Base-by-base conservation (phyloP, 2,113 vertebrate species). In the Suncus etruscus region DNA sequence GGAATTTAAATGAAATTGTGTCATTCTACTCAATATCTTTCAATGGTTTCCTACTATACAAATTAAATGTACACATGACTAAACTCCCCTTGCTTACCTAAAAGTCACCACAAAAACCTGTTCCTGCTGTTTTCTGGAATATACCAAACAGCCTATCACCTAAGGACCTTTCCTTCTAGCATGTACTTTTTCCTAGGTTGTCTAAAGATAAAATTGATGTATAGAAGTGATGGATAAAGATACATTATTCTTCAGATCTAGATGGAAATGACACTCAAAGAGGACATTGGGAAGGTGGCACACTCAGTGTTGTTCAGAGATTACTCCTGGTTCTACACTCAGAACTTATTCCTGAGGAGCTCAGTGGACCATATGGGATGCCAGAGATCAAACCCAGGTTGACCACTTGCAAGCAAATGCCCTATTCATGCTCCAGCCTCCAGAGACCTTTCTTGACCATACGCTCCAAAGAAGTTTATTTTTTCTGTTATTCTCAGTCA, bases 21-120 rank as follows among this genome's bases (percentile, higher is more conserved):
- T 68, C 48, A 68, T 68, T 78, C 29, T 90, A 32, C 51, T 83
- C 87, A 47, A 66, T 74, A 61, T 73, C 69, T 50, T 87, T 66
- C 48, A 63, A 63, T 25, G 45, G 68, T 10, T 84, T 84, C 27
- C 54, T 29, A 65, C 25, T 72, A 48, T 66, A 85, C 39, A 39
- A 39, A 39, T 39, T 39, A 39, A 39, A 39, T 39, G 39, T 39
- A 39, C 39, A 39, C 31, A 65, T 93, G 63, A 91, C 51, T 69
- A 63, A 75, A 27, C 27, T 58, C 51, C 27, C 58, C 47, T 54
- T 70, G 45, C 47, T 86, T 70, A 91, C n/a, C 31, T 73, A 48
- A 77, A 14, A 73, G 27, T 73, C 32, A 25, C 22, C 85, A 83
- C 12, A 73, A 68, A 93, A 91, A 27, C 11, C 45, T n/a, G 6